Conservation (phyloP, 2,888 invertebrate genomes). For the Tricholauxania praeusta region DNA sequence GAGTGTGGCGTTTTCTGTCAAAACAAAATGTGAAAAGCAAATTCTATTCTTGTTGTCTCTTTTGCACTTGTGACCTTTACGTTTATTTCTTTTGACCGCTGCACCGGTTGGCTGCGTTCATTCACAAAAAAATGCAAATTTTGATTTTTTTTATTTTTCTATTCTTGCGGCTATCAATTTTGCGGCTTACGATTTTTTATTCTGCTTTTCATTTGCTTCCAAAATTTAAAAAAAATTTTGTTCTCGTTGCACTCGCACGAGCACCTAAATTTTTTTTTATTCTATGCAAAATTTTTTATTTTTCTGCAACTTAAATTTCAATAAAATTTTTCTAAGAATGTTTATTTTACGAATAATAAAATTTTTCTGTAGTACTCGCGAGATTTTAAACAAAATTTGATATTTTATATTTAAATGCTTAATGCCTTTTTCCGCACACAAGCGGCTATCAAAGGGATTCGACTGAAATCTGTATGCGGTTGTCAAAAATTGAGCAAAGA, state of each 20-base stretch:
- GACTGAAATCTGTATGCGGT: constrained; percentile 1
- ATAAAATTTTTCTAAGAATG: constrained; percentile 15
- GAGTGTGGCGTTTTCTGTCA: constrained; percentile 22
- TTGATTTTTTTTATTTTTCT: constrained; percentile 26
- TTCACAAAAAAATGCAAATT: constrained; percentile 29
- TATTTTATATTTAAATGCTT: not conserved
- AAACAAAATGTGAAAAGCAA: constrained; percentile 10
- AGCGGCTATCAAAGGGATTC: constrained; percentile 16
- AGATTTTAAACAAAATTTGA: not conserved
- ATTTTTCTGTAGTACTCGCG: not conserved
- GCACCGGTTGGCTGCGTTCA: constrained; percentile 27
- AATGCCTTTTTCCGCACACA: constrained; percentile 10
- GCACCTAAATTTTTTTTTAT: not conserved
- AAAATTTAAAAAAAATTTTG: constrained; percentile 27
- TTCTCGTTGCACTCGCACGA: constrained; percentile 31
- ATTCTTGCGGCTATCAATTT: constrained; percentile 29
- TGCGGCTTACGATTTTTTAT: constrained; percentile 13
- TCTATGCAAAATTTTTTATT: constrained; percentile 28
- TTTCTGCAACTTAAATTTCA: not conserved
- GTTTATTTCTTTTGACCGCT: not conserved
- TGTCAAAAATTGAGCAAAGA: constrained; percentile 13
- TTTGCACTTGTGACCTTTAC: constrained; percentile 16
- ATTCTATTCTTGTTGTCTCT: constrained; percentile 14
- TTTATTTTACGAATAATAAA: not conserved
- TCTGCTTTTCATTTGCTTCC: constrained; percentile 24